Evolutionary conservation across 2,113 vertebrate genomes (phyloP).

Genomic region (rabbit (Oryctolagus cuniculus)): mOryCun1.1 NC_091433.1:20204001-20204500

Average conservation of each 20-base stretch:
- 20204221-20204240: neutral
- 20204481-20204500: neutral
- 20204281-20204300: neutral
- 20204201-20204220: neutral
- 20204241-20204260: neutral
- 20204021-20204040: neutral
- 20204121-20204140: neutral
- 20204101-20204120: neutral
- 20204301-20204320: neutral
- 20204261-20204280: neutral
- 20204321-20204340: neutral
- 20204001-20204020: neutral
- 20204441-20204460: neutral
- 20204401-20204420: neutral
- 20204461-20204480: neutral
- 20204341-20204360: neutral
- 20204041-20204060: neutral
- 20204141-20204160: neutral
- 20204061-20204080: neutral
- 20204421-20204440: neutral
- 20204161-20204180: neutral
- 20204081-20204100: neutral
- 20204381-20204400: neutral
- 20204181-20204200: neutral
- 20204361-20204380: neutral